Evolutionary conservation across 2,888 invertebrate species (phyloP), one percentile per base, ranked within the genome.

Genomic region (Eudasyphora cyanicolor): DNA sequence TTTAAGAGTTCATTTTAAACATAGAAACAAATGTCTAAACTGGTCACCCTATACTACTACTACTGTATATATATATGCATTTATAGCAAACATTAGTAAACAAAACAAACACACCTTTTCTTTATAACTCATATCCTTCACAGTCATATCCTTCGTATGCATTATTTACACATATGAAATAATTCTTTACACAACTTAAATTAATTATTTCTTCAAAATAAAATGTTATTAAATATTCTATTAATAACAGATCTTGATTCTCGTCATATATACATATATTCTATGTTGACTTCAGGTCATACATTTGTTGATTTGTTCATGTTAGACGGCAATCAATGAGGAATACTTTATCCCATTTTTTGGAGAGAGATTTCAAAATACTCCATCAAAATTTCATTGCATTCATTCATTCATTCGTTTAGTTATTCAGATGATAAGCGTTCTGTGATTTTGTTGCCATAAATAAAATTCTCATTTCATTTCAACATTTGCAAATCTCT

Each of bases 391-490:
- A 54, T 54, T 27, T 54, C 32, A 24, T 62, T n/a, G 29, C 32
- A 24, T 62, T 62, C 32, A 8, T 29, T 60, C n/a, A 12, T 62
- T 19, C 62, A 35, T 64, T 60, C 38, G 38, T 64, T 35, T 27
- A 57, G 21, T 54, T 57, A 27, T 57, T 57, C 57, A 27, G 21
- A 21, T 57, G 21, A 1, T 27, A 57, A 57, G 5, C 57, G 27
- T 57, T 57, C n/a, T 64, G 64, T 64, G 64, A 35, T 64, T 35
- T 64, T 64, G 38, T 38, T 38, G 64, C 64, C 64, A 64, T 64
- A 64, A 64, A 64, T 64, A 64, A 64, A 64, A 64, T n/a, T n/a
- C n/a, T n/a, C n/a, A 38, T 64, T 38, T 38, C 64, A 64, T 64
- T 64, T 64, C 64, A 64, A 64, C 64, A 64, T 21, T 64, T 64